Conservation (phyloP, 2,797 vertebrate genomes). For the Pelochelys cantorii region DNA sequence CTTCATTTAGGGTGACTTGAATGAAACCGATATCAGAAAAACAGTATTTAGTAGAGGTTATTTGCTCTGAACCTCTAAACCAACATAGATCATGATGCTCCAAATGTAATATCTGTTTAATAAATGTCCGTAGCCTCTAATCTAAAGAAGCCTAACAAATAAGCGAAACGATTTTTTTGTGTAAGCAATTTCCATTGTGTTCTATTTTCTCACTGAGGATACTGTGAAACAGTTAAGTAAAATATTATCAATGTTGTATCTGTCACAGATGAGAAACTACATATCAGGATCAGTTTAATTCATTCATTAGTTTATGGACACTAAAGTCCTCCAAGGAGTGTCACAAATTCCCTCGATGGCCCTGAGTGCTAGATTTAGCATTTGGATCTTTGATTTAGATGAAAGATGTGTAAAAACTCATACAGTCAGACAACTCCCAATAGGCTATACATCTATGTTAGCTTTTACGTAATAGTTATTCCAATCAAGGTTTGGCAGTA, state of each 20-base stretch:
- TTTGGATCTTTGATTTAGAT: conserved; percentile 81
- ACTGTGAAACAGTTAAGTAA: conserved; percentile 74
- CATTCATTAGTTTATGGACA: conserved; percentile 80
- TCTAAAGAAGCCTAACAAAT: neutral
- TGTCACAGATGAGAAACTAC: conserved; percentile 76
- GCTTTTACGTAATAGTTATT: conserved; percentile 78
- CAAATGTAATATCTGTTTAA: conserved; percentile 33
- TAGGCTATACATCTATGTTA: conserved; percentile 70
- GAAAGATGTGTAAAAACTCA: conserved; percentile 80
- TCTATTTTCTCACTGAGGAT: neutral
- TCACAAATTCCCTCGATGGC: conserved; percentile 80
- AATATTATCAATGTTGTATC: conserved; percentile 73
- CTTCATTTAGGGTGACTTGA: conserved; percentile 56
- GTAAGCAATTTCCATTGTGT: neutral
- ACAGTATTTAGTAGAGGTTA: conserved; percentile 68
- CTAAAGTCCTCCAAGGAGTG: conserved; percentile 73
- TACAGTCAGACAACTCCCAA: conserved; percentile 78
- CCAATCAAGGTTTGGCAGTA: conserved; percentile 71
- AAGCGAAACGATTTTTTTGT: neutral
- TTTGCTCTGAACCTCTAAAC: conserved; percentile 69
- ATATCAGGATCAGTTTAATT: conserved; percentile 74
- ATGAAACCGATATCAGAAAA: conserved; percentile 53
- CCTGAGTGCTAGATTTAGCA: conserved; percentile 78
- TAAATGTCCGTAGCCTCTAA: conserved; percentile 33
- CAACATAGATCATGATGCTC: conserved; percentile 42